phyloP scores from a whole-genome alignment of 2,888 invertebrate species.

The Hydropsyche betteni region DNA sequence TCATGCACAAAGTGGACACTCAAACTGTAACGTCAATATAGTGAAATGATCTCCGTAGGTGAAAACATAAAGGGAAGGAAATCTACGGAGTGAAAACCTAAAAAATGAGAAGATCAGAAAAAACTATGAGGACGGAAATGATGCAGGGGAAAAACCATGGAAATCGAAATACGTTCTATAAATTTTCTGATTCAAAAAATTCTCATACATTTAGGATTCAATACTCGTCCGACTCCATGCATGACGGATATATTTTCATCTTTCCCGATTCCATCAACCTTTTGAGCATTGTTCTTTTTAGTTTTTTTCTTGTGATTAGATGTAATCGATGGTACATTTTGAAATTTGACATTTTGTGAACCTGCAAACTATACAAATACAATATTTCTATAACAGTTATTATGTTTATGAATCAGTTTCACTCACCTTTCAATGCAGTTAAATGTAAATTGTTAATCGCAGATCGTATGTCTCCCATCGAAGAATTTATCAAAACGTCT shows the following conservation, averaged over 20 bases:
- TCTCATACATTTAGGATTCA: slow-evolving; percentile 76
- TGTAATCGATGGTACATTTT: slow-evolving; percentile 43
- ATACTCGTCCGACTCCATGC: slow-evolving; percentile 79
- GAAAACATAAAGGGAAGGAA: too few species aligned
- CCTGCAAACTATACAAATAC: slow-evolving; percentile 6
- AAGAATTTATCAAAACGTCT: slow-evolving; percentile 75
- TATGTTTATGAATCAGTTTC: slow-evolving; percentile 14
- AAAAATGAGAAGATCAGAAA: too few species aligned
- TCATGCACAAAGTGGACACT: too few species aligned
- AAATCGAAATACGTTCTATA: too few species aligned
- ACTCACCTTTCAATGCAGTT: slow-evolving; percentile 74
- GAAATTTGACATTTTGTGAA: slow-evolving; percentile 57
- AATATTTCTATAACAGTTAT: background rate
- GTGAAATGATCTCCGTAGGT: too few species aligned
- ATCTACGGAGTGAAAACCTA: too few species aligned
- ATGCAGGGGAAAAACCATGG: too few species aligned
- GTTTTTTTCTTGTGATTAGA: slow-evolving; percentile 54
- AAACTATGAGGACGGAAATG: too few species aligned
- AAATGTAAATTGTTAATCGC: slow-evolving; percentile 87
- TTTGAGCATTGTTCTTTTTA: slow-evolving; percentile 59
- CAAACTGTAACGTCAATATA: too few species aligned
- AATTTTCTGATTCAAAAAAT: too few species aligned
- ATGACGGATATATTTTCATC: slow-evolving; percentile 78
- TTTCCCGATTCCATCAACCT: slow-evolving; percentile 67
- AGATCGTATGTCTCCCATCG: slow-evolving; percentile 83